These are phyloP conservation scores for Pseudeuparius sepicola DNA, from an alignment of 2,888 invertebrate genomes.

Conservation along the genomic window DNA sequence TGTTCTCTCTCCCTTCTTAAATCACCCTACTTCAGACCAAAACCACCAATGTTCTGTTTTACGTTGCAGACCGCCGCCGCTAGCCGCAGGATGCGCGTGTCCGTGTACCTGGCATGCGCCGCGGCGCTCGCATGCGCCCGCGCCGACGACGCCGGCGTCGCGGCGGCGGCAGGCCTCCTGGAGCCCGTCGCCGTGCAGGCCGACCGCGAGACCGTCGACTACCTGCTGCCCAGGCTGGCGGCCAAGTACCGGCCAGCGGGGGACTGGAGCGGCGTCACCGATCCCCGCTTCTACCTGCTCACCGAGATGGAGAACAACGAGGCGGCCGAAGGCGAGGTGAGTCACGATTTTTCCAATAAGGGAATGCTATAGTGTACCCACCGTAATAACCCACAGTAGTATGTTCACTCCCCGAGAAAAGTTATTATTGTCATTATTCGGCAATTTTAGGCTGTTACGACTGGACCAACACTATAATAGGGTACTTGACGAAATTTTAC, in stretches of 20 bases:
- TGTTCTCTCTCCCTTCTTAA: too few species aligned
- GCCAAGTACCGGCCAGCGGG: constrained; percentile 42
- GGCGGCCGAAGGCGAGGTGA: too few species aligned
- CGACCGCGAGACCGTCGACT: constrained; percentile 39
- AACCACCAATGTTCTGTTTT: too few species aligned
- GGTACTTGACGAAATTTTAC: too few species aligned
- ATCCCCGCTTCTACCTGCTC: constrained; percentile 38
- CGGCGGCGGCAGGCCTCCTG: constrained; percentile 20
- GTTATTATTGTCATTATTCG: too few species aligned
- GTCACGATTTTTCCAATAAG: too few species aligned
- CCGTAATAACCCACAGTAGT: too few species aligned
- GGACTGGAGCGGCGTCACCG: constrained; percentile 35
- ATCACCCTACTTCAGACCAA: constrained; percentile 27
- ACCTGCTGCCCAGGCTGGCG: constrained; percentile 43
- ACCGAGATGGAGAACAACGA: constrained; percentile 36
- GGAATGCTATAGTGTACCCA: too few species aligned
- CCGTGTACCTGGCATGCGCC: constrained; percentile 36
- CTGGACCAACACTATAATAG: too few species aligned
- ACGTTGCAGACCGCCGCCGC: too few species aligned
- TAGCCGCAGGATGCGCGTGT: constrained; percentile 36
- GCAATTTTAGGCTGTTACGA: too few species aligned
- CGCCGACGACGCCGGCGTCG: constrained; percentile 28
- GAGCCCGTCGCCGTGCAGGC: constrained; percentile 33
- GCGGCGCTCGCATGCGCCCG: constrained; percentile 33
- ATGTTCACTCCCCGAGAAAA: too few species aligned